Evolutionary conservation across 2,888 invertebrate species (phyloP).

Genomic region (Phortica okadai): DNA sequence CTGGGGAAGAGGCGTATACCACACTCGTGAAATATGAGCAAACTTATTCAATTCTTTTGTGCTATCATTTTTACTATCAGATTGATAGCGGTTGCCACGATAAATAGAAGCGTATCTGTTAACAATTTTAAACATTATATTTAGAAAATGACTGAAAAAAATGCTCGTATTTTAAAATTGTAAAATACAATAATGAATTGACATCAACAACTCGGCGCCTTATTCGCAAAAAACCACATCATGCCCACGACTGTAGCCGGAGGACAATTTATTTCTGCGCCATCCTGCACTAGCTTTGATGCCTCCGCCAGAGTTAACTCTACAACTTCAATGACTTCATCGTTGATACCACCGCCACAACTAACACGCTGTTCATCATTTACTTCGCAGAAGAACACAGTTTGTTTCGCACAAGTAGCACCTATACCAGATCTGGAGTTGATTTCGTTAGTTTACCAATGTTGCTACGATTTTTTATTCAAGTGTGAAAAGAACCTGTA

Average conservation of each 20-base stretch:
- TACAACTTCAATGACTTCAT: conserved; percentile 21
- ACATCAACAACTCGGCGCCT: not conserved
- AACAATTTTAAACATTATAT: too few relatives aligned
- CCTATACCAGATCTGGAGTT: conserved; percentile 23
- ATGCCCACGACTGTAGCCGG: conserved; percentile 10
- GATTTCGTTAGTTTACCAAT: not conserved
- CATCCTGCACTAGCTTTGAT: not conserved
- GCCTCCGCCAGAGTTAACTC: conserved; percentile 9
- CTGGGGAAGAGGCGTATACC: not conserved
- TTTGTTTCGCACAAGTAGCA: conserved; percentile 6
- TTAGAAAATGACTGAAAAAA: too few relatives aligned
- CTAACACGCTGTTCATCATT: not conserved
- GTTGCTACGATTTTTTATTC: not conserved
- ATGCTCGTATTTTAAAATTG: too few relatives aligned
- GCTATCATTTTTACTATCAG: too few relatives aligned
- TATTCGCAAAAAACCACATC: conserved; percentile 23
- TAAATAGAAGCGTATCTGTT: too few relatives aligned
- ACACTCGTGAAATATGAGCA: not conserved
- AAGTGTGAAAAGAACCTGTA: conserved; percentile 35
- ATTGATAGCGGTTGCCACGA: too few relatives aligned
- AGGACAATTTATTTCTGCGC: not conserved
- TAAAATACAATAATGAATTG: too few relatives aligned
- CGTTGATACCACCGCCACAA: not conserved
- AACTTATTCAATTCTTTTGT: too few relatives aligned
- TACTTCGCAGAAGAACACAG: conserved; percentile 13